Evolutionary conservation across 2,797 vertebrate genomes (phyloP).

Genomic region (Silurus lanzhouensis): DNA sequence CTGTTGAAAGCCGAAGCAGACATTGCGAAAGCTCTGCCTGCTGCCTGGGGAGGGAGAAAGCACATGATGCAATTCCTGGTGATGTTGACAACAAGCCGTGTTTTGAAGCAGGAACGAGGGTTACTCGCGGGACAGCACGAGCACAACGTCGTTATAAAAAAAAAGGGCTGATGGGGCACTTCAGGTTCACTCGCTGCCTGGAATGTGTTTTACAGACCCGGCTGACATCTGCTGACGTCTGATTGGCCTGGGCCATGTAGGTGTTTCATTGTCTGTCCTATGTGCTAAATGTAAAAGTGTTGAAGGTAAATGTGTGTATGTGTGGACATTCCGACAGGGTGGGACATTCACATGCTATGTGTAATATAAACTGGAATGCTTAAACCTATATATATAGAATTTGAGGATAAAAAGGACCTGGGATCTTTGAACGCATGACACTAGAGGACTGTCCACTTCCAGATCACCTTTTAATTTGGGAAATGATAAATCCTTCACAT

Average conservation of each 20-base stretch:
- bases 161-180: not conserved
- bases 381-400: not conserved
- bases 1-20: conserved; percentile 65
- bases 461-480: not conserved
- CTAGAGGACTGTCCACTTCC: too few species aligned
- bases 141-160: conserved; percentile 56
- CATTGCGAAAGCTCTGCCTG: conserved; percentile 69
- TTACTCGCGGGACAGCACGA: conserved; percentile 63
- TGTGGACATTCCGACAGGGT: not conserved
- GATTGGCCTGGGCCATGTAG: conserved; percentile 46
- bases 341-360: not conserved
- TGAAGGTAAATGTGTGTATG: not conserved
- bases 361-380: not conserved
- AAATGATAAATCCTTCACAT: not conserved
- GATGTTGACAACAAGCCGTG: conserved; percentile 70
- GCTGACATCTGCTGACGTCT: conserved; percentile 12
- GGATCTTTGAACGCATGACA: not conserved
- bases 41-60: conserved; percentile 54
- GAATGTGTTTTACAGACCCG: conserved; percentile 41
- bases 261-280: conserved; percentile 26
- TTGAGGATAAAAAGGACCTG: too few species aligned
- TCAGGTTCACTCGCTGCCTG: conserved; percentile 19
- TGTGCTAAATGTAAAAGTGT: not conserved
- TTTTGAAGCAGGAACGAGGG: conserved; percentile 50
- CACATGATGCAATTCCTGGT: conserved; percentile 69